Conservation (phyloP, 2,888 invertebrate species). For the Chydorus sphaericus region DNA sequence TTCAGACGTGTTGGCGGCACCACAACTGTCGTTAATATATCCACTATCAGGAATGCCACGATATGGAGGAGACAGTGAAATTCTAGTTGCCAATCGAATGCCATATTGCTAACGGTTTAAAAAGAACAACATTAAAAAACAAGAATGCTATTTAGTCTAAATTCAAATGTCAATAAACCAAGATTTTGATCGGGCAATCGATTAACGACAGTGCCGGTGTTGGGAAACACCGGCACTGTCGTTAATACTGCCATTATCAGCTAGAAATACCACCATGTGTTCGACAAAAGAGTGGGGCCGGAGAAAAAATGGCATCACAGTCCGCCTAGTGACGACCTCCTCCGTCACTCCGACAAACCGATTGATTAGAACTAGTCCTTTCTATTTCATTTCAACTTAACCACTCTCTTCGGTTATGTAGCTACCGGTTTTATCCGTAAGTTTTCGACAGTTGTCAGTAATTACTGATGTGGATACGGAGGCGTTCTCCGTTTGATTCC, state of each 20-base stretch:
- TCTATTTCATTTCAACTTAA: constrained; percentile 70
- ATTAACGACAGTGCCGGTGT: no score
- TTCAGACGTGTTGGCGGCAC: constrained; percentile 4
- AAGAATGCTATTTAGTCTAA: no score
- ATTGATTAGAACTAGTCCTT: constrained; percentile 62
- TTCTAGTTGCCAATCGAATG: no score
- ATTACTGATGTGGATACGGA: constrained; percentile 72
- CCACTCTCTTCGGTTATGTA: constrained; percentile 70
- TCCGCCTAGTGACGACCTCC: constrained; percentile 56
- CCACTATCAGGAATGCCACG: no score
- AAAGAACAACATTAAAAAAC: no score
- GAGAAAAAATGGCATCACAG: constrained; percentile 59
- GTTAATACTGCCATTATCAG: background rate
- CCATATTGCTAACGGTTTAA: no score
- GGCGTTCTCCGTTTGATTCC: constrained; percentile 82
- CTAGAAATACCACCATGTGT: constrained; percentile 14
- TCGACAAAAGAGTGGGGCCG: constrained; percentile 66
- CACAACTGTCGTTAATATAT: no score
- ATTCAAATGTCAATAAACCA: no score
- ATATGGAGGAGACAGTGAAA: no score
- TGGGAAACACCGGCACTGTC: constrained; percentile 11
- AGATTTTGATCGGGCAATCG: no score
- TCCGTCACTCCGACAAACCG: constrained; percentile 68
- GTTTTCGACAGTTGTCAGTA: constrained; percentile 63
- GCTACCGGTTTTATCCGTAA: constrained; percentile 69